Base-by-base conservation (phyloP, 2,797 vertebrate species). In the Callimico goeldii region DNA sequence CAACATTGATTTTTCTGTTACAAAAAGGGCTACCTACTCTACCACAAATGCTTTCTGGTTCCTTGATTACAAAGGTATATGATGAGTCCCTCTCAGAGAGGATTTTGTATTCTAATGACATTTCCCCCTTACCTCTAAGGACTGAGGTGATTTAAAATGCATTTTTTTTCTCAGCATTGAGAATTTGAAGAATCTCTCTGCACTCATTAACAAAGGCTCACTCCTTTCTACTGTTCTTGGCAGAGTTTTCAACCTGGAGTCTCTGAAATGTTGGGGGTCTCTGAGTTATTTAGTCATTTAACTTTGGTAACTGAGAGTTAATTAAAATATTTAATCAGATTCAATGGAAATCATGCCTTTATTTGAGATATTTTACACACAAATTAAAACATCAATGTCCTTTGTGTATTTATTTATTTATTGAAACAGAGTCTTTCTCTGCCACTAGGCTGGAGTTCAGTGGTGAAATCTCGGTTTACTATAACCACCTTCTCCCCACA, bases 271-370 rank as follows among this genome's bases (percentile, higher is more conserved):
- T 58, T 11, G 79, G 15, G 3, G 77, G 19, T 70, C 43, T 87
- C 20, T 87, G 36, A 87, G 39, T 61, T 84, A 36, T 61, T 91
- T 19, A 33, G 26, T 93, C 87, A 86, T 91, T 72, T 84, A 95
- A 90, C 93, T 92, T 72, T 93, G 52, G 24, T 73, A 24, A 92
- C 28, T 76, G 43, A 92, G 57, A 91, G 36, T 93, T 93, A 57
- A 41, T 84, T 70, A 93, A 93, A 87, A 86, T 76, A 72, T 61
- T 94, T 91, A n/a, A 76, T 85, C 85, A 91, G 58, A 82, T 79
- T 95, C 91, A 88, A 24, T 57, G 43, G 77, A 89, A 94, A 93
- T 77, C n/a, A 91, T 85, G 85, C 5, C n/a, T 95, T 94, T 83
- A 88, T 14, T 90, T 93, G 75, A 96, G 79, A 94, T 88, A 81